phyloP scores from a whole-genome alignment of 2,888 invertebrate species.

The Drosophila quinaria region DNA sequence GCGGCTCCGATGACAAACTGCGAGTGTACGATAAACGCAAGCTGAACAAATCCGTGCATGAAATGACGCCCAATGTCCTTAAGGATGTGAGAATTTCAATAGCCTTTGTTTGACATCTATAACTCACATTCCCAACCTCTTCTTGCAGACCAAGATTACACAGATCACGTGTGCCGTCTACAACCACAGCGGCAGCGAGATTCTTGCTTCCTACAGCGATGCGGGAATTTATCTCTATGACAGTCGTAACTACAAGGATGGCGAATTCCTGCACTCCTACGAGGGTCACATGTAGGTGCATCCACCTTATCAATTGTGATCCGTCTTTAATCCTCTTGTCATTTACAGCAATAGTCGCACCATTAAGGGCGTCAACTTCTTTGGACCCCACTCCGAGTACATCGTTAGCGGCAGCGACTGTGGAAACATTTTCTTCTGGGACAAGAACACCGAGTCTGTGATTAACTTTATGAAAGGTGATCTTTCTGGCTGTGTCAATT shows the following conservation, averaged over 20 bases:
- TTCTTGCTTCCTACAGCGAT: slow-evolving; percentile 97
- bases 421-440: slow-evolving; percentile 95
- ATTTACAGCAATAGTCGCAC: slow-evolving; percentile 88
- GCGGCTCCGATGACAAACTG: slow-evolving; percentile 93
- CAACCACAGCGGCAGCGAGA: slow-evolving; percentile 95
- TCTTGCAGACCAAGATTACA: slow-evolving; percentile 60
- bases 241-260: slow-evolving; percentile 86
- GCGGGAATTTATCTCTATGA: slow-evolving; percentile 97
- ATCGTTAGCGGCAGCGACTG: slow-evolving; percentile 98
- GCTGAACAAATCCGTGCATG: slow-evolving; percentile 86
- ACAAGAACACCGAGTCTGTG: slow-evolving; percentile 93
- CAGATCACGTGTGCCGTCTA: slow-evolving; percentile 96
- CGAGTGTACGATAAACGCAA: slow-evolving; percentile 91
- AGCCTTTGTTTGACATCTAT: neutral
- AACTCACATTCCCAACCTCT: neutral
- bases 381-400: slow-evolving; percentile 95
- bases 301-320: rapidly evolving
- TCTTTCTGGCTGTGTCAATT: slow-evolving; percentile 93
- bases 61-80: slow-evolving; percentile 85
- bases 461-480: slow-evolving; percentile 96
- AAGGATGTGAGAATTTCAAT: slow-evolving; percentile 43
- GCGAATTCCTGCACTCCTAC: slow-evolving; percentile 87
- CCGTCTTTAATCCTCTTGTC: neutral
- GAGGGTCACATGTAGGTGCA: slow-evolving; percentile 87
- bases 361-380: slow-evolving; percentile 97